phyloP scores from a whole-genome alignment of 2,797 vertebrate genomes.

The Sorex maritimensis region DNA sequence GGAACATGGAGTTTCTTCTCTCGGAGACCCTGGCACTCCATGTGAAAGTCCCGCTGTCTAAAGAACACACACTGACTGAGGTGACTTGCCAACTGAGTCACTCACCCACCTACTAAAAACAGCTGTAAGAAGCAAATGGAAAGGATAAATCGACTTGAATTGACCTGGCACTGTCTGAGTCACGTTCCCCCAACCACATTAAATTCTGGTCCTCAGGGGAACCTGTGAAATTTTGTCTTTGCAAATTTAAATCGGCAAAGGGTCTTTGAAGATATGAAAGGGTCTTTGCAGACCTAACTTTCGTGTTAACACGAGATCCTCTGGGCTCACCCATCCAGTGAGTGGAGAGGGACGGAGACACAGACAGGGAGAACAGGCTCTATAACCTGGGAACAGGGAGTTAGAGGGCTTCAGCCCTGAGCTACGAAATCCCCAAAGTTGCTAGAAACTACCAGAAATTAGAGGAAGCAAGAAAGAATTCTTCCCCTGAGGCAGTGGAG shows the following conservation, averaged over 20 bases:
- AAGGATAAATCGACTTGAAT: too few species aligned
- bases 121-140: neutral
- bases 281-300: too few species aligned
- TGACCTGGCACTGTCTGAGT: too few species aligned
- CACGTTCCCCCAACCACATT: rapidly evolving
- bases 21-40: neutral
- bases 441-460: neutral
- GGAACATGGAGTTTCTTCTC: too few species aligned
- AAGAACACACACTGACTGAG: neutral
- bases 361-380: rapidly evolving
- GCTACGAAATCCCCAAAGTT: too few species aligned
- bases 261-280: too few species aligned
- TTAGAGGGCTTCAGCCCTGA: neutral
- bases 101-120: neutral
- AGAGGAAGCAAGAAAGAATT: neutral
- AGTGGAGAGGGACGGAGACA: neutral
- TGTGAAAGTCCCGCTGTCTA: neutral
- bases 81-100: neutral
- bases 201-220: neutral
- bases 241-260: neutral
- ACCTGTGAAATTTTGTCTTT: neutral
- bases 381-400: neutral
- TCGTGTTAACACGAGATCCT: neutral
- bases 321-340: neutral
- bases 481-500: too few species aligned